phyloP scores from a whole-genome alignment of 1,140 invertebrate species.

The Sycobia sp. region DNA sequence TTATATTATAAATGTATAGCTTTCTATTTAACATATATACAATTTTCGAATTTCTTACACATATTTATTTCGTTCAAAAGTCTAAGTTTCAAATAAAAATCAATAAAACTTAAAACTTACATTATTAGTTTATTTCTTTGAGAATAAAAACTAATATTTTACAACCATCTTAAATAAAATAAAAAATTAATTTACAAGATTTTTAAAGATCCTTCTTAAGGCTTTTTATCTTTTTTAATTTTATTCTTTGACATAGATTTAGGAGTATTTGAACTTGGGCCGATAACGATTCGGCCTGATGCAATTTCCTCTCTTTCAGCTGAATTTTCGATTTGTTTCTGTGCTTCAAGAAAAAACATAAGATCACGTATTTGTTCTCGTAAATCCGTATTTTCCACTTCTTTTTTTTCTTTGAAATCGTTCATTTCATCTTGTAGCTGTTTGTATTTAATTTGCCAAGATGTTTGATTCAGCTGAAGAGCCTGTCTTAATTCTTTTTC shows the following conservation, averaged over 20 bases:
- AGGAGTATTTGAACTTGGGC: constrained; percentile 38
- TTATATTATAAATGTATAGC: too few relatives aligned
- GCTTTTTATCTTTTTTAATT: constrained; percentile 31
- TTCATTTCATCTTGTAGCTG: constrained; percentile 69
- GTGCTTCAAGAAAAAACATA: constrained; percentile 95
- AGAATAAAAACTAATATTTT: constrained; percentile 28
- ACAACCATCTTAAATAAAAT: constrained; percentile 23
- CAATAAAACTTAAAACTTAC: neutral
- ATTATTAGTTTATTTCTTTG: too few relatives aligned
- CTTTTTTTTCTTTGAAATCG: constrained; percentile 64
- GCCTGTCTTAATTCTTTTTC: constrained; percentile 79
- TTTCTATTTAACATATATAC: too few relatives aligned
- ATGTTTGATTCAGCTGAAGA: constrained; percentile 76
- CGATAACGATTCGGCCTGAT: constrained; percentile 72
- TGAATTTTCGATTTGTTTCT: constrained; percentile 70
- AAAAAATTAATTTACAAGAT: constrained; percentile 15
- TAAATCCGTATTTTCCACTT: constrained; percentile 79
- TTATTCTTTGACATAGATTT: constrained; percentile 38
- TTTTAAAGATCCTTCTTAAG: constrained; percentile 11
- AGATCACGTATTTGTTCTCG: constrained; percentile 92
- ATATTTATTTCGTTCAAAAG: too few relatives aligned
- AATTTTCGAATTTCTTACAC: too few relatives aligned
- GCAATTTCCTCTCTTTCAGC: constrained; percentile 72
- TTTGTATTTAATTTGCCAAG: constrained; percentile 74
- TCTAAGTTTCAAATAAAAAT: too few relatives aligned